These are phyloP conservation scores for Syritta pipiens DNA, from an alignment of 2,888 invertebrate genomes.

Conservation along the genomic window DNA sequence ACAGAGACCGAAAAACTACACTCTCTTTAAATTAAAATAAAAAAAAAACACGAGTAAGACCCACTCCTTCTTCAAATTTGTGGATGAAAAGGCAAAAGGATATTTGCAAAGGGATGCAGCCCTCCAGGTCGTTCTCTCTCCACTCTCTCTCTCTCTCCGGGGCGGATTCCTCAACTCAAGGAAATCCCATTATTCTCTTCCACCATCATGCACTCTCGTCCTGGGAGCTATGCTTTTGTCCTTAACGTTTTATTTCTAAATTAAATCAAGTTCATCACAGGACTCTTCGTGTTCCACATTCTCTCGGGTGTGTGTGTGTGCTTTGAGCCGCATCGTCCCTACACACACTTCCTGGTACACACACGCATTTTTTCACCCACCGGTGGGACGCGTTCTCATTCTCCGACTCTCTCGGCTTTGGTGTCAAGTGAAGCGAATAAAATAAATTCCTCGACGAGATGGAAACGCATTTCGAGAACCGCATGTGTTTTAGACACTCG, in stretches of 20 bases:
- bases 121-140: not conserved
- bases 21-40: slow-evolving; percentile 16
- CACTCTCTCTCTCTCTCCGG: not conserved
- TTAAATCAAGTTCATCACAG: slow-evolving; percentile 19
- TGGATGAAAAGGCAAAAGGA: slow-evolving; percentile 24
- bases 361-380: not conserved
- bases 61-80: not conserved
- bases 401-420: not conserved
- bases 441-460: slow-evolving; percentile 6
- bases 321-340: not conserved
- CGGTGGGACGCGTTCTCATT: too few species aligned
- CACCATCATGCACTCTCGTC: not conserved
- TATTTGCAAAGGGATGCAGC: not conserved
- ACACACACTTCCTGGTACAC: too few species aligned
- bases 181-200: slow-evolving; percentile 39
- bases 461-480: not conserved
- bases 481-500: too few species aligned
- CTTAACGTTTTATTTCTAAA: not conserved
- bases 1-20: not conserved
- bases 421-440: slow-evolving; percentile 12
- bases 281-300: slow-evolving; percentile 1
- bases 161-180: slow-evolving; percentile 22
- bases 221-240: not conserved
- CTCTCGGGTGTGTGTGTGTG: not conserved
- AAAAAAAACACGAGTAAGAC: not conserved